Evolutionary conservation across 2,797 vertebrate species (phyloP).

Genomic region (Sardinella longiceps): DNA sequence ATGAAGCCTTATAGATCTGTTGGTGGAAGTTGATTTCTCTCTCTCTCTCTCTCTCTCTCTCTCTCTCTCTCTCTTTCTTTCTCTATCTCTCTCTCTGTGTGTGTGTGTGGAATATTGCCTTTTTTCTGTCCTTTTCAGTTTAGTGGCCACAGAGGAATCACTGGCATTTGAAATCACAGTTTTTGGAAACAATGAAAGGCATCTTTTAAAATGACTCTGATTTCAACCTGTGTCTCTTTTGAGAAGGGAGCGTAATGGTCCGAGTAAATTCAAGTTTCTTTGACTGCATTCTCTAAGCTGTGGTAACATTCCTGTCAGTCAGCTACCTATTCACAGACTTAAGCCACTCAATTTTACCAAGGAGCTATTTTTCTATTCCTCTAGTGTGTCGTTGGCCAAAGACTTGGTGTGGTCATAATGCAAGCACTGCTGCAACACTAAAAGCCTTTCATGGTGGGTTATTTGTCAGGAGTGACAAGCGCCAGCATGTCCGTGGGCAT

Average conservation of each 20-base stretch:
- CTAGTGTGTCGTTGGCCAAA: no score
- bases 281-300: not conserved
- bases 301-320: not conserved
- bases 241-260: not conserved
- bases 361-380: not conserved
- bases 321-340: not conserved
- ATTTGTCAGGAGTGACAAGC: slow-evolving; percentile 40
- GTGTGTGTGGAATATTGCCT: slow-evolving; percentile 1
- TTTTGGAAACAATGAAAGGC: not conserved
- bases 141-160: not conserved
- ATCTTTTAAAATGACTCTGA: not conserved
- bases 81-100: no score
- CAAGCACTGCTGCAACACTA: slow-evolving; percentile 12
- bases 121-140: not conserved
- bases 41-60: no score
- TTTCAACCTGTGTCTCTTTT: not conserved
- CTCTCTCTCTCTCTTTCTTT: no score
- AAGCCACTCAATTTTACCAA: not conserved
- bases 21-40: slow-evolving; percentile 1
- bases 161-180: not conserved
- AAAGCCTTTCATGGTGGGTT: slow-evolving; percentile 36
- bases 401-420: no score
- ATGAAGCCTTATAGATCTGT: not conserved
- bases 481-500: slow-evolving; percentile 2
- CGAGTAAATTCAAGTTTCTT: not conserved